Base-by-base conservation (phyloP, 2,113 vertebrate genomes). In the Geothlypis trichas region DNA sequence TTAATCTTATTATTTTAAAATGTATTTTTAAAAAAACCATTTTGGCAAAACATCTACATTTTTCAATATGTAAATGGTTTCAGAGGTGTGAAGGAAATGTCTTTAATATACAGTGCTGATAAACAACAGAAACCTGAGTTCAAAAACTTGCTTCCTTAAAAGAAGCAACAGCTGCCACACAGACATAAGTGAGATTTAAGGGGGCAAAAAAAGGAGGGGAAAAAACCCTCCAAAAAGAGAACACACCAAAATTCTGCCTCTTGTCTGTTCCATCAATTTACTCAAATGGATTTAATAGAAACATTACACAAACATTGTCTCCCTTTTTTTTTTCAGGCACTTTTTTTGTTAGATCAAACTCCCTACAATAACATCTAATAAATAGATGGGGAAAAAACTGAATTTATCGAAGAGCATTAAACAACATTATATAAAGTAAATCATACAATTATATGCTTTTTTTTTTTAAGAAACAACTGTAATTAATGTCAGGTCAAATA, bases 71-170 rank as follows among this genome's bases (percentile, higher is more conserved):
- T 77, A 96, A 96, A 96, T 91, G 26, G 52, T 19, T 90, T 94
- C 81, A 93, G 95, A 94, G 85, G 93, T 86, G 90, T 87, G 95
- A 96, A 95, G 75, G 71, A 88, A 93, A 94, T 51, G 79, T 94
- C 79, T 96, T 95, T 94, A 97, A 94, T 84, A 96, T 93, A 97
- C 89, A 96, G 94, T 55, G 91, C 96, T 90, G 93, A 94, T 92
- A 96, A 82, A 87, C 89, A 95, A 91, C 73, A 87, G 91, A 97
- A 97, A 92, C 89, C 92, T 95, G 84, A 94, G 95, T 96, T 96
- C 96, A 97, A 87, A 91, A 96, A 91, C 84, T 90, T 88, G 87
- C 41, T 84, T 96, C 84, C 62, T 80, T 91, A 90, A 93, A 95
- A 92, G 81, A 80, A 96, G 91, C 89, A 95, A 96, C 95, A 97